Conservation (phyloP, 2,113 vertebrate genomes). For the Cyphomyrus discorhynchus region DNA sequence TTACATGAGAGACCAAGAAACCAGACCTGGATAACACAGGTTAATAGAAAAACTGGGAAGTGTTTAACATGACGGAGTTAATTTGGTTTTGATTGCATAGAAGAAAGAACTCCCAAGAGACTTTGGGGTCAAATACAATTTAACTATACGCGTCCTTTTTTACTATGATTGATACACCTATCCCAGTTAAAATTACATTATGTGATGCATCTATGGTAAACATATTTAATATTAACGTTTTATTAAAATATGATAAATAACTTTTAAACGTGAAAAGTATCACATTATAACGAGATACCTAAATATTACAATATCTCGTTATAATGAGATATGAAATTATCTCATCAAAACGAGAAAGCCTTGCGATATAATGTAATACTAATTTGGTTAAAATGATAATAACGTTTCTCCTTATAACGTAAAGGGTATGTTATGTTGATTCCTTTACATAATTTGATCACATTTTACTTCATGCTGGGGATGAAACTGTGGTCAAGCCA, state of each 20-base stretch:
- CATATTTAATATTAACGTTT: too few species aligned
- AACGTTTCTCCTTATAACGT: neutral
- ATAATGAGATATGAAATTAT: too few species aligned
- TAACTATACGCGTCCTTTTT: neutral
- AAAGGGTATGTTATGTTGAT: neutral
- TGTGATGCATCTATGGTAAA: too few species aligned
- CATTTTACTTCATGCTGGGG: neutral
- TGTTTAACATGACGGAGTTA: neutral
- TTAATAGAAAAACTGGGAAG: neutral
- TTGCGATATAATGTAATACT: neutral
- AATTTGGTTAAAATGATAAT: neutral
- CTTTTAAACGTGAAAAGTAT: too few species aligned
- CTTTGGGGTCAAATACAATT: neutral
- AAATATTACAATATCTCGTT: too few species aligned
- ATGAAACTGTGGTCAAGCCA: neutral
- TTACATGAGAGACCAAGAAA: neutral
- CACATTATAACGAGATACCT: too few species aligned
- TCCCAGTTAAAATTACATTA: neutral
- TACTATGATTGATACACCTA: neutral
- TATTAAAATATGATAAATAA: too few species aligned
- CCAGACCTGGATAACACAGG: neutral
- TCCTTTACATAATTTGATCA: neutral
- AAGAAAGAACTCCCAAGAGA: neutral
- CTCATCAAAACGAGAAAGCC: too few species aligned
- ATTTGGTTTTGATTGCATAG: neutral